phyloP scores from a whole-genome alignment of 2,797 vertebrate species.

The Pseudochaenichthys georgianus region DNA sequence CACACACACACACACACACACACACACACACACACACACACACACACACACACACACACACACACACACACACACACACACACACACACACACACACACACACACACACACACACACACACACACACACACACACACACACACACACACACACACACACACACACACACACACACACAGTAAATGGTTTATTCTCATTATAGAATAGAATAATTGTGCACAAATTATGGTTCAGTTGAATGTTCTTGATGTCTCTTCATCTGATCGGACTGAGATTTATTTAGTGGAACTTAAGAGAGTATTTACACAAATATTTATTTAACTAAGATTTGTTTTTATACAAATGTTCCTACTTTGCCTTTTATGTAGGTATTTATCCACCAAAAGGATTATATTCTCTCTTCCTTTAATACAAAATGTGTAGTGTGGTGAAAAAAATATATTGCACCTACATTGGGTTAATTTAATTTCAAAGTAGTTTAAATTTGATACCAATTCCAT shows the following conservation, averaged over 20 bases:
- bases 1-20: too few relatives aligned
- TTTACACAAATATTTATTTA: slow-evolving; percentile 8
- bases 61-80: too few relatives aligned
- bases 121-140: slow-evolving; percentile 31
- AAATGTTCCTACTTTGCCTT: not conserved
- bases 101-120: too few relatives aligned
- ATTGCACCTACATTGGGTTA: too few relatives aligned
- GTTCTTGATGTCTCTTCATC: slow-evolving; percentile 9
- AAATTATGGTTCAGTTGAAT: slow-evolving; percentile 28
- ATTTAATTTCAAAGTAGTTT: too few relatives aligned
- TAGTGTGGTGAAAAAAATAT: too few relatives aligned
- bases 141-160: too few relatives aligned
- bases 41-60: slow-evolving; percentile 26
- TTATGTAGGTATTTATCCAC: too few relatives aligned
- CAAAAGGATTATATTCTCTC: too few relatives aligned
- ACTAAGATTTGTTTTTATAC: not conserved
- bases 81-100: too few relatives aligned
- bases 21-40: too few relatives aligned
- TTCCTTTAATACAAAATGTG: too few relatives aligned
- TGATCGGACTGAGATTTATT: slow-evolving; percentile 20
- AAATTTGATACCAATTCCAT: not conserved
- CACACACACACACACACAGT: slow-evolving; percentile 19
- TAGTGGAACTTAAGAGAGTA: slow-evolving; percentile 5
- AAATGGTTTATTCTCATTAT: slow-evolving; percentile 43
- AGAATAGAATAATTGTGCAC: slow-evolving; percentile 10